Conservation (phyloP, 2,888 invertebrate genomes). For the Mesorhabditis sp. region DNA sequence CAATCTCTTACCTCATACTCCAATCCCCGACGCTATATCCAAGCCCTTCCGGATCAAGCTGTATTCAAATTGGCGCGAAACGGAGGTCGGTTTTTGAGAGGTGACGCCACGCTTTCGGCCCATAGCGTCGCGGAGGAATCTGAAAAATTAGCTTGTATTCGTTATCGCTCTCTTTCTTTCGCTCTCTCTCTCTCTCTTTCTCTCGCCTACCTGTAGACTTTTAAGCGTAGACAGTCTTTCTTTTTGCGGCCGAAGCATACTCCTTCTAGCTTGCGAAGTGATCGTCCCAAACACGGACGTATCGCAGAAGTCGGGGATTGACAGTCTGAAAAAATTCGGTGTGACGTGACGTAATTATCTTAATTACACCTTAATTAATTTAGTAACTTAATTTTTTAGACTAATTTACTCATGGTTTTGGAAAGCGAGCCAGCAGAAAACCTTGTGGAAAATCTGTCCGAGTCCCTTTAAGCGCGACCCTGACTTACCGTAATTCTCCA, state of each 20-base stretch:
- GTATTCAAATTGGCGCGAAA: slow-evolving; percentile 85
- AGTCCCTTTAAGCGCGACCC: no score
- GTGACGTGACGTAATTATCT: no score
- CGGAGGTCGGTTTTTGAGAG: slow-evolving; percentile 71
- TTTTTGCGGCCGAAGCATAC: slow-evolving; percentile 32
- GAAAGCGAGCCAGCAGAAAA: no score
- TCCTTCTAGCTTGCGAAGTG: slow-evolving; percentile 43
- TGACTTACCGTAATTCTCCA: slow-evolving; percentile 42
- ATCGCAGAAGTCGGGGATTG: slow-evolving; percentile 55
- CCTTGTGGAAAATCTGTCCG: no score
- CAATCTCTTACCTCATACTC: slow-evolving; percentile 71
- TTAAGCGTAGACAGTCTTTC: slow-evolving; percentile 44
- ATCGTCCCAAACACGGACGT: slow-evolving; percentile 57
- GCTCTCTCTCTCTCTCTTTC: not conserved
- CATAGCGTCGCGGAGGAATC: slow-evolving; percentile 83
- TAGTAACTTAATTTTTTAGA: no score
- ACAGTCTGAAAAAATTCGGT: slow-evolving; percentile 8
- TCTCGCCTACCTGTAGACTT: slow-evolving; percentile 29
- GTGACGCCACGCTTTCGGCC: slow-evolving; percentile 62
- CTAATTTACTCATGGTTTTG: no score
- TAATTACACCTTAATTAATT: no score
- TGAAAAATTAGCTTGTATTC: not conserved
- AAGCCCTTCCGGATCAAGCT: slow-evolving; percentile 84
- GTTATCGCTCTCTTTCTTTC: not conserved
- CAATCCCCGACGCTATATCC: slow-evolving; percentile 84